Conservation (phyloP, 2,888 invertebrate genomes). For the Mythimna impura region DNA sequence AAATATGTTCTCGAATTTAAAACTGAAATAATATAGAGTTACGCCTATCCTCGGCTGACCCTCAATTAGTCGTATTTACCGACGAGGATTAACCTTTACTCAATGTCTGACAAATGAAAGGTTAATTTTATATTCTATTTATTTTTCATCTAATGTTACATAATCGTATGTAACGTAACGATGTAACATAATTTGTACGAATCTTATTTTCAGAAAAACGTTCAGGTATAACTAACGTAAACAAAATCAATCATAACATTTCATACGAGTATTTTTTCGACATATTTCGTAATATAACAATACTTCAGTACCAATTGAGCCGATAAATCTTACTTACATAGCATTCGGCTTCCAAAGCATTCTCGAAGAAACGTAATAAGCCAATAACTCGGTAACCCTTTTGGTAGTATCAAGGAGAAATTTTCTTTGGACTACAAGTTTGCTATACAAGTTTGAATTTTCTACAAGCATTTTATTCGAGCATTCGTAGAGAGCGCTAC, state of each 20-base stretch:
- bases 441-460: constrained; percentile 52
- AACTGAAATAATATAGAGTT: constrained; percentile 48
- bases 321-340: constrained; percentile 57
- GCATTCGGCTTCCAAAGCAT: constrained; percentile 48
- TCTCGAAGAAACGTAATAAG: constrained; percentile 60
- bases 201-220: constrained; percentile 3
- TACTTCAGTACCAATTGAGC: constrained; percentile 55
- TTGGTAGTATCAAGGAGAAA: constrained; percentile 55
- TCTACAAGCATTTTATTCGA: constrained; percentile 68
- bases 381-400: constrained; percentile 65
- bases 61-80: constrained; percentile 54
- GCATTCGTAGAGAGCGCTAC: constrained; percentile 68
- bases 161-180: too few relatives aligned
- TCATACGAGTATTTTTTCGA: constrained; percentile 39
- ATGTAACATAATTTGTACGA: not conserved
- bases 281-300: constrained; percentile 54
- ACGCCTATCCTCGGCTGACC: constrained; percentile 25
- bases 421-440: constrained; percentile 58
- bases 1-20: constrained; percentile 40
- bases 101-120: constrained; percentile 27
- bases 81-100: constrained; percentile 30
- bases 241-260: constrained; percentile 56
- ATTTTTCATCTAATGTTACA: not conserved
- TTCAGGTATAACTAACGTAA: constrained; percentile 35
- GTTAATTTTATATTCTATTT: constrained; percentile 26